Evolutionary conservation across 1,140 invertebrate species (phyloP).

Genomic region (Monochamus saltuarius): DNA sequence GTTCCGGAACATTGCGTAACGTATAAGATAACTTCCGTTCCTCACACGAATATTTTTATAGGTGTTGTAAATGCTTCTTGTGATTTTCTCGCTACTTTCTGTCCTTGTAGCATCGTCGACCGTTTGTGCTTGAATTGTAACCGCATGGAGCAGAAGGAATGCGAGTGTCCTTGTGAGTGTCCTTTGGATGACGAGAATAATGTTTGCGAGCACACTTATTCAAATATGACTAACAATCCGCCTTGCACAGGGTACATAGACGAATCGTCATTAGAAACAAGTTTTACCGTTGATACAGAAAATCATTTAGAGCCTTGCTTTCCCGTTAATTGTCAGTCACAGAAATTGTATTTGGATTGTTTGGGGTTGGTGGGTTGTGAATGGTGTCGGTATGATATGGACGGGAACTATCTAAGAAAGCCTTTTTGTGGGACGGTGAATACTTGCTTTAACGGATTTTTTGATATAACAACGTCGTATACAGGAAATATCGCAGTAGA

Average conservation of each 20-base stretch:
- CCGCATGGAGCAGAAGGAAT: conserved; percentile 91
- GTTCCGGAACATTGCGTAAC: conserved; percentile 88
- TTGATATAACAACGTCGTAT: conserved; percentile 80
- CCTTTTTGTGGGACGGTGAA: conserved; percentile 80
- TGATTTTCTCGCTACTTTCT: conserved; percentile 78
- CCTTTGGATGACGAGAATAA: conserved; percentile 61
- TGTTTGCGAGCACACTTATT: conserved; percentile 35
- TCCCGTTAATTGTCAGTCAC: conserved; percentile 79
- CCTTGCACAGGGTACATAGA: conserved; percentile 29
- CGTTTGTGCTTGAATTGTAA: conserved; percentile 89
- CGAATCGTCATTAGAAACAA: conserved; percentile 41
- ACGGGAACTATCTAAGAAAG: conserved; percentile 67
- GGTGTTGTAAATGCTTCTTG: conserved; percentile 87
- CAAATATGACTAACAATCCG: conserved; percentile 30
- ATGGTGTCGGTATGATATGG: conserved; percentile 82
- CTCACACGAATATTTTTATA: conserved; percentile 84
- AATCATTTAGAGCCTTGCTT: conserved; percentile 63
- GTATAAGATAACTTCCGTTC: conserved; percentile 80
- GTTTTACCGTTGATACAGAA: conserved; percentile 54
- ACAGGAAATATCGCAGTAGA: conserved; percentile 48
- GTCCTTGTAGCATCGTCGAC: conserved; percentile 89
- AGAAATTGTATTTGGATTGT: conserved; percentile 72
- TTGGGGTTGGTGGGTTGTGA: conserved; percentile 85
- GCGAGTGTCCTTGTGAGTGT: conserved; percentile 95
- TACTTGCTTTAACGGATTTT: conserved; percentile 81